Percentiles rank a stretch among this genome's conserved stretches.
Conservation (phyloP, 2,797 vertebrate genomes). For the Caiman crocodilus region DNA sequence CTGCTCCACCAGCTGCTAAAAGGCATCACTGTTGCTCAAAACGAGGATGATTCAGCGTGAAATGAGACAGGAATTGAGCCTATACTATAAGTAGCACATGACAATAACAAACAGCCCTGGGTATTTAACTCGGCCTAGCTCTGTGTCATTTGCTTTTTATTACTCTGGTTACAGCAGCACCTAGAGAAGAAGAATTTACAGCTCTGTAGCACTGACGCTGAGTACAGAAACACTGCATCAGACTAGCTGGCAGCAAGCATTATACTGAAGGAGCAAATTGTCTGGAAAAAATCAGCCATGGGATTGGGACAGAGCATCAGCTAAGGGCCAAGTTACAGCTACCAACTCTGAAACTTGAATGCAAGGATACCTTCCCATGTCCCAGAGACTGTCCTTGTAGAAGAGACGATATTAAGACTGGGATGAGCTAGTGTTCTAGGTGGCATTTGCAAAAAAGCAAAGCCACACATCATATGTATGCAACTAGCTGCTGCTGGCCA, state of each 20-base stretch:
- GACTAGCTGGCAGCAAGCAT: background rate
- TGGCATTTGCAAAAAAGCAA: background rate
- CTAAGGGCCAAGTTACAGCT: background rate
- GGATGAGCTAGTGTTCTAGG: background rate
- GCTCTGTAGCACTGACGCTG: background rate
- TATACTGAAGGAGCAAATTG: background rate
- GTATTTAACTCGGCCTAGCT: background rate
- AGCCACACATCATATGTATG: background rate
- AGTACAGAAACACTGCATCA: background rate
- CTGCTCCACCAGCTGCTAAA: background rate
- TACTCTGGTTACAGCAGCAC: background rate
- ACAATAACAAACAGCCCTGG: background rate
- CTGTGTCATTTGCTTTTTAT: background rate
- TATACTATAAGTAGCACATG: background rate
- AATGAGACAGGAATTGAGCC: background rate
- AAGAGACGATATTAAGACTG: background rate
- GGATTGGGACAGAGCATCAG: too few relatives aligned
- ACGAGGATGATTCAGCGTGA: background rate
- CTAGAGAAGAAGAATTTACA: background rate
- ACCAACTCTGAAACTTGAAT: too few relatives aligned
- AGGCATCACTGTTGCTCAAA: background rate
- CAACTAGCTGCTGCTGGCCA: background rate
- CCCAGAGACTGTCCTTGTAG: background rate
- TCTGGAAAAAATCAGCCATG: background rate
- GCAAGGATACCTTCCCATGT: background rate